Evolutionary conservation across 1,140 invertebrate genomes (phyloP).

Genomic region (Dinothrombium tinctorium): DNA sequence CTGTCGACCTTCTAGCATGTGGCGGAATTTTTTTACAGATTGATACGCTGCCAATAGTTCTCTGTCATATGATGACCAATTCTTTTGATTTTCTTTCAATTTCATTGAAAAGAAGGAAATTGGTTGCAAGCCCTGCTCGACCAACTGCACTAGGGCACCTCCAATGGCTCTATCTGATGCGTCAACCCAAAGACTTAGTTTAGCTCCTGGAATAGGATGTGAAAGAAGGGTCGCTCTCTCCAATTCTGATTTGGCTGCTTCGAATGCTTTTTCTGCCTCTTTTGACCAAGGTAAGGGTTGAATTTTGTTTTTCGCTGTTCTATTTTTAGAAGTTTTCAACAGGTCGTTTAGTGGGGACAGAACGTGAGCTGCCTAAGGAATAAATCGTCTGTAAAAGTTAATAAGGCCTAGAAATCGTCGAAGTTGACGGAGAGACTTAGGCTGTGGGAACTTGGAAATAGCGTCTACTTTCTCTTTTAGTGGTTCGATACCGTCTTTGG

Average conservation of each 20-base stretch:
- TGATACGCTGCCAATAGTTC: too few species aligned
- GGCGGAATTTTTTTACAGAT: too few species aligned
- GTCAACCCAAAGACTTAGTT: conserved; percentile 9
- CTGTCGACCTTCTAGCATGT: too few species aligned
- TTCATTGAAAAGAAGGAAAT: conserved; percentile 11
- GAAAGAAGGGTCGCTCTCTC: conserved; percentile 2
- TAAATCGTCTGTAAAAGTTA: too few species aligned
- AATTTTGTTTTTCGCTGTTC: neutral
- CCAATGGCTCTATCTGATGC: conserved; percentile 14
- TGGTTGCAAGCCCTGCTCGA: conserved; percentile 6
- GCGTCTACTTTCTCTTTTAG: too few species aligned
- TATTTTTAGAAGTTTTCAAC: conserved; percentile 1
- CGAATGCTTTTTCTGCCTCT: conserved; percentile 18
- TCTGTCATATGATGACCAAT: conserved; percentile 13
- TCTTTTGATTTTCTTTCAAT: conserved; percentile 9
- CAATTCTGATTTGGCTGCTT: conserved; percentile 18
- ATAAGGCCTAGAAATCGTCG: too few species aligned
- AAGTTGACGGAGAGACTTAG: too few species aligned
- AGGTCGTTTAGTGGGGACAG: conserved; percentile 4
- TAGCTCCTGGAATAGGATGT: conserved; percentile 5
- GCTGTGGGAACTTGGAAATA: too few species aligned
- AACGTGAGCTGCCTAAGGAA: conserved; percentile 3
- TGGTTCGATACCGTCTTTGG: too few species aligned
- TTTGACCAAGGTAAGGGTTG: conserved; percentile 10
- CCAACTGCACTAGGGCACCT: conserved; percentile 8